phyloP scores from a whole-genome alignment of 1,140 invertebrate genomes.

The Archivesica marissinica region DNA sequence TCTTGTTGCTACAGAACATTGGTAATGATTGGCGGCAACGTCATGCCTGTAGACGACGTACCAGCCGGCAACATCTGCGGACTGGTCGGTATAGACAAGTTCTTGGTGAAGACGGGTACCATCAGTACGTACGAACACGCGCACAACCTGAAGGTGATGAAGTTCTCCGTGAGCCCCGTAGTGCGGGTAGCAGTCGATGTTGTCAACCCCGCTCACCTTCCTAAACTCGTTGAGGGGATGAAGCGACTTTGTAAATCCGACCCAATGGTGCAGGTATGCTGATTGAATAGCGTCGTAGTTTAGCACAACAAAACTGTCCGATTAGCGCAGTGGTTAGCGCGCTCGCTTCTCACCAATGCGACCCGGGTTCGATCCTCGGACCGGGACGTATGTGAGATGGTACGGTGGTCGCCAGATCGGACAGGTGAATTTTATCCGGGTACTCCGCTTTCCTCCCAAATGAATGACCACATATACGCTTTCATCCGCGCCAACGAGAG shows the following conservation, averaged over 20 bases:
- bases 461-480: too few relatives aligned
- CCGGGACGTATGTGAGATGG: too few relatives aligned
- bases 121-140: constrained; percentile 99
- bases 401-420: too few relatives aligned
- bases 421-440: too few relatives aligned
- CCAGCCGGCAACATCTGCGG: constrained; percentile 99
- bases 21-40: constrained; percentile 99
- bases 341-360: too few relatives aligned
- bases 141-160: constrained; percentile 95
- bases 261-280: constrained; percentile 94
- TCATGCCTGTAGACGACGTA: constrained; percentile 99
- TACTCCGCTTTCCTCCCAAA: too few relatives aligned
- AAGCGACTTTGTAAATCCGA: constrained; percentile 99
- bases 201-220: constrained; percentile 99
- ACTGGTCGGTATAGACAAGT: constrained; percentile 99
- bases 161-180: constrained; percentile 99
- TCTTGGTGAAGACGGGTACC: constrained; percentile 99
- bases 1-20: constrained; percentile 91
- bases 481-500: too few relatives aligned
- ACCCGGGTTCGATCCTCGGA: too few relatives aligned
- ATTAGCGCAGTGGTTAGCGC: too few relatives aligned
- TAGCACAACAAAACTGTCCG: too few relatives aligned
- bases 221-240: constrained; percentile 98
- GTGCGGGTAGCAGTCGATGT: constrained; percentile 99
- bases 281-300: too few relatives aligned